Base-by-base conservation (phyloP, 2,888 invertebrate genomes). In the Osmoderma eremita region DNA sequence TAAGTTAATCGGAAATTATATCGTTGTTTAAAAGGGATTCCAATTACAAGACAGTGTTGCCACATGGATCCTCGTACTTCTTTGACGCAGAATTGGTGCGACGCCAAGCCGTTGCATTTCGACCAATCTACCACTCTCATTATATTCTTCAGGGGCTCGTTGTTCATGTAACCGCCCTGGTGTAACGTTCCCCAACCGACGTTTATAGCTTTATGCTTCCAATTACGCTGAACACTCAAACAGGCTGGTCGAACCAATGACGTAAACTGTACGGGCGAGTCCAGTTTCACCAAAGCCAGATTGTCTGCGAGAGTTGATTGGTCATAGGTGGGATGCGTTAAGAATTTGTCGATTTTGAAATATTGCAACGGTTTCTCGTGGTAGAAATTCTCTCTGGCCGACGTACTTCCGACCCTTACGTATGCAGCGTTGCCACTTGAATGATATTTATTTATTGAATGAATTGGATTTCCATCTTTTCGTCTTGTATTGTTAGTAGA, bases 381-480 rank as follows among this genome's bases (percentile, higher is more conserved):
- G 22, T 50, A 66, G 17, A 50, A 66, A 50, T 66, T 50, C 30
- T 56, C 45, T 58, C 41, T 38, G 42, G 36, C 22, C 8, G 42
- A 18, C 1, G 56, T 61, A 3, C 54, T 85, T 5, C 86, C 86
- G 0, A 86, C 74, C 67, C 84, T 74, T 0, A 83, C 83, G 74
- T 79, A 78, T 5, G 73, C 70, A 1, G 84, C 83, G 1, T 70
- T 67, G 0, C 78, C 79, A 15, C 80, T 80, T 48, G 18, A 48
- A 42, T 17, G 17, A 17, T 42, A 42, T 42, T 42, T 24, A 8
- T 30, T 30, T 5, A 42, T 42, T 13, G 12, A 42, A 6, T 42
- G 6, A 42, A 15, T 42, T 42, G n/a, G 15, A 10, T 10, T 10
- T 41, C n/a, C 6, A 15, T 1, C 17, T 42, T 1, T 42, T 5